These are phyloP conservation scores for Etia nguti DNA, from an alignment of 2,113 vertebrate species.

Conservation along the genomic window DNA sequence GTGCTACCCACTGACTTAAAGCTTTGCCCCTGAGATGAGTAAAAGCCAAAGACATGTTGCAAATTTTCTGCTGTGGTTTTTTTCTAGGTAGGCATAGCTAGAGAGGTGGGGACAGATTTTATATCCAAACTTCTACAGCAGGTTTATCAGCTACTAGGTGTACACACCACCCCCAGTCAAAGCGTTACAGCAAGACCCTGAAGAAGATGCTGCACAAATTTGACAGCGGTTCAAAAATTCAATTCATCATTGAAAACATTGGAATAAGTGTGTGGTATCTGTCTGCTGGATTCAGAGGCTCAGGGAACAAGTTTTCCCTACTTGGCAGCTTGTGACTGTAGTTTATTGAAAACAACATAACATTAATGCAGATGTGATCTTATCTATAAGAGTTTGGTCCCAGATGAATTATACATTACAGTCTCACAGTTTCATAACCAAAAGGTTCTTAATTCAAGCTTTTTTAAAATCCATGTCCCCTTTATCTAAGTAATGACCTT, in stretches of 20 bases:
- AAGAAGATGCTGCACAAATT: neutral
- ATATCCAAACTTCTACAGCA: neutral
- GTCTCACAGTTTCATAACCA: neutral
- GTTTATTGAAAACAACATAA: neutral
- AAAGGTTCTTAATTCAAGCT: neutral
- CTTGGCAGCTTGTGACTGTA: neutral
- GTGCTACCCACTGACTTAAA: neutral
- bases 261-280: rapidly evolving
- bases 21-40: neutral
- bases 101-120: neutral
- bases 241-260: neutral
- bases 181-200: neutral
- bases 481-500: no score
- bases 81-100: neutral
- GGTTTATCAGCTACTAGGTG: neutral
- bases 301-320: neutral
- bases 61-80: neutral
- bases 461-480: neutral
- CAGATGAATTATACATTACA: neutral
- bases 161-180: neutral
- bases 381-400: neutral
- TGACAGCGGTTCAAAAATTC: neutral
- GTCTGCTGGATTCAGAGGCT: neutral
- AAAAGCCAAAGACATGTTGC: neutral
- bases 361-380: neutral